phyloP scores from a whole-genome alignment of 2,888 invertebrate genomes.

The Lepidochitona cinerea region DNA sequence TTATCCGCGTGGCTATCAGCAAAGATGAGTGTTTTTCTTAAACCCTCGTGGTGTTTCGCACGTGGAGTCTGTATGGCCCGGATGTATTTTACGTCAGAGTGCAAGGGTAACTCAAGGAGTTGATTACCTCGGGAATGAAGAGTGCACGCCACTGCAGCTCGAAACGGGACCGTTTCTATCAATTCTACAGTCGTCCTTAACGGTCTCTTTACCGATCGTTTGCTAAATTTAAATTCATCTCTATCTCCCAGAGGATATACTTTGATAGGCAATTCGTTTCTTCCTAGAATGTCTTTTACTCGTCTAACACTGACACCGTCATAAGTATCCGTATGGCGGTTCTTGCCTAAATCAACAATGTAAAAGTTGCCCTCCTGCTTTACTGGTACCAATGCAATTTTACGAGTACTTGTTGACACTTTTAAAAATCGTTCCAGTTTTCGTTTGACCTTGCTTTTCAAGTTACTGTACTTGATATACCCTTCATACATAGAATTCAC shows the following conservation, averaged over 20 bases:
- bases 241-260: neutral
- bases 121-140: neutral
- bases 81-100: neutral
- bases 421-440: neutral
- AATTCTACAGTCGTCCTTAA: neutral
- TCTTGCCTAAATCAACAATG: neutral
- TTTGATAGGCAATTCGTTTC: neutral
- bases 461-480: neutral
- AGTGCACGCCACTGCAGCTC: neutral
- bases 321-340: neutral
- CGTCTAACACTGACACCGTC: neutral
- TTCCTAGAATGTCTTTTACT: neutral
- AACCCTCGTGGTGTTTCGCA: neutral
- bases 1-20: neutral
- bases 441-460: neutral
- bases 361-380: neutral
- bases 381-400: neutral
- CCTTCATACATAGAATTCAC: slow-evolving; percentile 5
- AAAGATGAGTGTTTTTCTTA: neutral
- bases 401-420: neutral
- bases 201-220: neutral
- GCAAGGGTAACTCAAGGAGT: neutral
- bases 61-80: neutral
- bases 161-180: neutral
- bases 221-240: neutral